These are phyloP conservation scores for Calliopsis andreniformis DNA, from an alignment of 1,140 invertebrate species.

Conservation along the genomic window DNA sequence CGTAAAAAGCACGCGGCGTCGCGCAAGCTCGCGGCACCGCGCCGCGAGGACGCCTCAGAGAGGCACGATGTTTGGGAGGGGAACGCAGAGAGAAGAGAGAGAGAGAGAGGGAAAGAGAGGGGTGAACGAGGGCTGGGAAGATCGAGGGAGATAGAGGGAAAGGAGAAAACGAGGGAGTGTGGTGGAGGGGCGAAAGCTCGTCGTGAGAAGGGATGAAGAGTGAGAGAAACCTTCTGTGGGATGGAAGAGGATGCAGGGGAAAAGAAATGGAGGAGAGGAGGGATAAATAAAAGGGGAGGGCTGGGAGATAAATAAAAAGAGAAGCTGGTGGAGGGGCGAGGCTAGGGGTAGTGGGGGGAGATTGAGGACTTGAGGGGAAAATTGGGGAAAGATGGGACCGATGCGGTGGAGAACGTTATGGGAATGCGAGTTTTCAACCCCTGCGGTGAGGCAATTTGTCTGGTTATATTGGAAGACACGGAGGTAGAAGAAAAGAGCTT, in stretches of 20 bases:
- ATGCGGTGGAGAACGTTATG: too few species aligned
- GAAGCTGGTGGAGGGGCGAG: neutral
- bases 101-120: neutral
- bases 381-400: conserved; percentile 16
- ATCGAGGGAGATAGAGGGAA: neutral
- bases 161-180: neutral
- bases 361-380: conserved; percentile 1
- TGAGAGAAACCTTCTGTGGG: neutral
- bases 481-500: too few species aligned
- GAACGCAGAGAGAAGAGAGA: conserved; percentile 30
- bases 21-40: conserved; percentile 66
- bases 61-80: conserved; percentile 35
- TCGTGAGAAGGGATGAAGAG: neutral
- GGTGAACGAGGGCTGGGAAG: neutral
- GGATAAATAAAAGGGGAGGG: conserved; percentile 14
- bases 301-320: conserved; percentile 25
- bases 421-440: too few species aligned
- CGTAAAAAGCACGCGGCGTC: conserved; percentile 68
- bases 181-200: neutral
- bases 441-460: too few species aligned
- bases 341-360: neutral
- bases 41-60: conserved; percentile 31
- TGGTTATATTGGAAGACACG: too few species aligned
- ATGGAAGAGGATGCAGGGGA: neutral
- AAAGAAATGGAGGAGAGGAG: neutral